Percentiles rank a stretch among this genome's conserved stretches.
These are phyloP conservation scores for Heteronetta atricapilla DNA, from an alignment of 2,113 vertebrate species.

Conservation along the genomic window DNA sequence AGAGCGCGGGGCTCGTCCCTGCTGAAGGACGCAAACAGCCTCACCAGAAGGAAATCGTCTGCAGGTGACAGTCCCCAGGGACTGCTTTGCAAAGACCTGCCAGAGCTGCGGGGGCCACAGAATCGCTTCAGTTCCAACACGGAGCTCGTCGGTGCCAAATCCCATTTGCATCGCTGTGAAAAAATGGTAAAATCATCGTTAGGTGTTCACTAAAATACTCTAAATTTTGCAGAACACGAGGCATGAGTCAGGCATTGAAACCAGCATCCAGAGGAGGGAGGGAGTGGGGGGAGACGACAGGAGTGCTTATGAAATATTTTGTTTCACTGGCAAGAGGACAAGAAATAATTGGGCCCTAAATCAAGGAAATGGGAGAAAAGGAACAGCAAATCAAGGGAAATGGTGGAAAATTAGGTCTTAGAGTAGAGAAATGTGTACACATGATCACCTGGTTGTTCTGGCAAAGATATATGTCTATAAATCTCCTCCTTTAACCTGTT, in stretches of 20 bases:
- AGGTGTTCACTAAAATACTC: slow-evolving; percentile 63
- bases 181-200: slow-evolving; percentile 66
- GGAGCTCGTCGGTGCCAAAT: slow-evolving; percentile 26
- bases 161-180: slow-evolving; percentile 56
- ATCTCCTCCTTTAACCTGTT: slow-evolving; percentile 73
- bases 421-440: slow-evolving; percentile 78
- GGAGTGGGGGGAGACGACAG: slow-evolving; percentile 40
- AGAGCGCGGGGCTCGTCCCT: neutral
- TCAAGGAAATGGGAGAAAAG: slow-evolving; percentile 81
- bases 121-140: neutral
- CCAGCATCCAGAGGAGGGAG: slow-evolving; percentile 65
- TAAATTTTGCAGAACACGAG: slow-evolving; percentile 63
- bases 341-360: slow-evolving; percentile 86
- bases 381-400: slow-evolving; percentile 82
- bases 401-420: slow-evolving; percentile 81
- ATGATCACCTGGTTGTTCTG: slow-evolving; percentile 73
- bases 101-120: neutral
- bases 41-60: neutral
- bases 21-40: neutral
- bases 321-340: slow-evolving; percentile 82
- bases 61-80: neutral
- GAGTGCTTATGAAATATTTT: slow-evolving; percentile 81
- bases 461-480: slow-evolving; percentile 63
- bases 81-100: neutral
- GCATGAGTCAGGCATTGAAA: slow-evolving; percentile 75